These are phyloP conservation scores for Cetoscarus ocellatus DNA, from an alignment of 2,797 vertebrate species.

Conservation along the genomic window DNA sequence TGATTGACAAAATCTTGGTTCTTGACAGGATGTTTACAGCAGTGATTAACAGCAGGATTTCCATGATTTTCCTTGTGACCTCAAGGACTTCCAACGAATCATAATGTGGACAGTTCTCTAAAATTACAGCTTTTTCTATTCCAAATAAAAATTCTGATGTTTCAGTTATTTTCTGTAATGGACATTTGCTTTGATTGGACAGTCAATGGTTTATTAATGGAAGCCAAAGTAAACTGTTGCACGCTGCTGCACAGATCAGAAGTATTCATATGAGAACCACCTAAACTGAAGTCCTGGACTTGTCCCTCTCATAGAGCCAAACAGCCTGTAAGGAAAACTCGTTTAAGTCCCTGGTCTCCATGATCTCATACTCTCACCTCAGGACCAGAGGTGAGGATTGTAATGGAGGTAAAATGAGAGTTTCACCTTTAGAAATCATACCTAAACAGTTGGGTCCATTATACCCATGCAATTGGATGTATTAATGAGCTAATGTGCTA, in stretches of 20 bases:
- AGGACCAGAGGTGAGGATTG: slow-evolving; percentile 14
- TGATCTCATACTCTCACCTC: slow-evolving; percentile 29
- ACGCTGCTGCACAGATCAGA: neutral
- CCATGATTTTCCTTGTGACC: neutral
- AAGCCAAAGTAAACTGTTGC: neutral
- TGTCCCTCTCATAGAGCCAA: neutral
- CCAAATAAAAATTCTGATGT: neutral
- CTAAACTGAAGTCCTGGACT: too few relatives aligned
- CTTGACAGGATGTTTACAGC: neutral
- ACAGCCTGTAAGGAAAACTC: slow-evolving; percentile 4
- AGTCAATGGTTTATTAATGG: neutral
- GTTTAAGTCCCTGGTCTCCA: slow-evolving; percentile 18
- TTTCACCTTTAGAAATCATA: neutral
- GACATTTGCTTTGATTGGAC: neutral
- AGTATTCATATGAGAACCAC: neutral
- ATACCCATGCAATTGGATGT: too few relatives aligned
- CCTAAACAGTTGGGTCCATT: too few relatives aligned
- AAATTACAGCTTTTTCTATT: neutral
- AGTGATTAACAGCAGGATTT: neutral
- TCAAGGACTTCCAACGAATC: neutral
- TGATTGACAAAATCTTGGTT: neutral
- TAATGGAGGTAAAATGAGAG: slow-evolving; percentile 8
- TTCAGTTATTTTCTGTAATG: neutral
- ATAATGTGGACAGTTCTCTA: neutral
- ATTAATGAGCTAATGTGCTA: too few relatives aligned